phyloP scores from a whole-genome alignment of 2,888 invertebrate species.

The Pseudococcus longispinus region DNA sequence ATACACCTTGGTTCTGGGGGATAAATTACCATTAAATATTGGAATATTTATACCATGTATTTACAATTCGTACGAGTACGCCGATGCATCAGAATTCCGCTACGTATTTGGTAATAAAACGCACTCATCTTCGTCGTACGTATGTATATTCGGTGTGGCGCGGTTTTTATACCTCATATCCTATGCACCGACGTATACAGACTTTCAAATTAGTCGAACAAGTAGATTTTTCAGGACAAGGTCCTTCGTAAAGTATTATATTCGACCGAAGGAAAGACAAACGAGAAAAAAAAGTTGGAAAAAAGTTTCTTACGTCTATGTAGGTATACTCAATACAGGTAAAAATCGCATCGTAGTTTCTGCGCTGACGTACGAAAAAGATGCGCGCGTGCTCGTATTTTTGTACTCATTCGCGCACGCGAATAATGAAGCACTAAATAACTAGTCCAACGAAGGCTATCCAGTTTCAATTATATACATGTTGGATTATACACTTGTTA shows the following conservation, averaged over 20 bases:
- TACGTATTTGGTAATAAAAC: background rate
- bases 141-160: background rate
- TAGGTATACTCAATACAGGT: no score
- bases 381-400: conserved; percentile 50
- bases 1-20: background rate
- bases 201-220: conserved; percentile 1
- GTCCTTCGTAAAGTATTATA: background rate
- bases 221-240: conserved; percentile 38
- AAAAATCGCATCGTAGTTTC: conserved; percentile 7
- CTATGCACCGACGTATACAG: background rate
- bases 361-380: conserved; percentile 24
- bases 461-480: conserved; percentile 53
- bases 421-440: conserved; percentile 49
- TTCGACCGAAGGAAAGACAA: background rate
- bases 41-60: background rate
- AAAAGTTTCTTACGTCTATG: background rate
- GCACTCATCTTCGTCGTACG: background rate
- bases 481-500: conserved; percentile 50
- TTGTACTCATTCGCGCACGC: conserved; percentile 46
- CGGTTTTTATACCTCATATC: background rate
- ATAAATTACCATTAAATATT: background rate
- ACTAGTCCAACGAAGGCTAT: conserved; percentile 53
- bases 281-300: background rate
- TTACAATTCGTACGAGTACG: background rate
- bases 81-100: background rate